Percentiles rank a stretch among this genome's conserved stretches.
phyloP scores from a whole-genome alignment of 2,113 vertebrate species.

The Rallus limicola region DNA sequence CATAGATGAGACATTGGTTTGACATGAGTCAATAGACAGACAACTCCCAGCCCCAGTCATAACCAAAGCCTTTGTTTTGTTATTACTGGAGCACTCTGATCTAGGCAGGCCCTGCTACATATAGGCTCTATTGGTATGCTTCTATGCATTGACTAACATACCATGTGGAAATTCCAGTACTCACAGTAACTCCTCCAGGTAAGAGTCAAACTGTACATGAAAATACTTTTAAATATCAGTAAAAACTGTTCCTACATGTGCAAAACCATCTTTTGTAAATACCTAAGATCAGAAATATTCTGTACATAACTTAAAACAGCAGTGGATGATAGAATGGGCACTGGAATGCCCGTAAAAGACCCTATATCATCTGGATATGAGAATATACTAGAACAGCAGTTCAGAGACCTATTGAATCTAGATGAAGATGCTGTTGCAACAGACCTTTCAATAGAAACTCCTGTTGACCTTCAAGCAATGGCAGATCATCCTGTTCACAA shows the following conservation, averaged over 20 bases:
- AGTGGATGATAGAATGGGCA: neutral
- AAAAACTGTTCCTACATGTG: neutral
- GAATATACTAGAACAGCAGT: neutral
- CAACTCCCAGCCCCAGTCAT: neutral
- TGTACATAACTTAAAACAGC: neutral
- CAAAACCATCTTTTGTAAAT: neutral
- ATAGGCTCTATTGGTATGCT: neutral
- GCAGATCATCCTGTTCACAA: neutral
- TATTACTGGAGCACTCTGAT: neutral
- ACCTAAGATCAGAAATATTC: neutral
- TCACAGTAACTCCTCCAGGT: neutral
- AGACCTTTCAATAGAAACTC: neutral
- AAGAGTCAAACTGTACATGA: neutral
- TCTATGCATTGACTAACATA: neutral
- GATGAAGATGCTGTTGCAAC: neutral
- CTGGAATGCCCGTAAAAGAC: neutral
- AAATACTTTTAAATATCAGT: neutral
- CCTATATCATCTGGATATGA: neutral
- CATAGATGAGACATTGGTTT: neutral
- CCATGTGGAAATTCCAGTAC: neutral
- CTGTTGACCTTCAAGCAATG: neutral
- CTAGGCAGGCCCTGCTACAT: neutral
- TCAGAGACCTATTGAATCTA: neutral
- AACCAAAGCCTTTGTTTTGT: neutral
- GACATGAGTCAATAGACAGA: neutral